Percentiles rank a stretch among this genome's conserved stretches.
Evolutionary conservation across 2,797 vertebrate species (phyloP).

Genomic region (Pangasius djambal): DNA sequence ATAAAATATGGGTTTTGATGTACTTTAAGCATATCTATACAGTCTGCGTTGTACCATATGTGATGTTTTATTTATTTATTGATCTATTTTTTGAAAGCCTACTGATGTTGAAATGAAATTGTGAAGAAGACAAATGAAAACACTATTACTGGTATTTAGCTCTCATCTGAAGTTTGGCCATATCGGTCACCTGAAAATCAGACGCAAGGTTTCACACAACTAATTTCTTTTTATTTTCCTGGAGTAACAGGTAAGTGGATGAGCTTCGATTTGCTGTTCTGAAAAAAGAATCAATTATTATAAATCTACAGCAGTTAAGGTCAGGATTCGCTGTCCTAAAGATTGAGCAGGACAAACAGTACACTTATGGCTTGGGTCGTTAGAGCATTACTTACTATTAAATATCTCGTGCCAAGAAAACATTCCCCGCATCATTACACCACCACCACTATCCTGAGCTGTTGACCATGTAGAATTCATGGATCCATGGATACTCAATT

Average conservation of each 20-base stretch:
- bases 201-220: not conserved
- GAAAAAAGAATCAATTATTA: not conserved
- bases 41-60: conserved; percentile 35
- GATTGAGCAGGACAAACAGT: not conserved
- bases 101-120: not conserved
- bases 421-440: not conserved
- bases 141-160: too few relatives aligned
- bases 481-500: not conserved
- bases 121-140: not conserved
- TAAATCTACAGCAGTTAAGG: not conserved
- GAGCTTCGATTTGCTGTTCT: not conserved
- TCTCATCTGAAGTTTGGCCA: not conserved
- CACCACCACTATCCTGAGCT: not conserved
- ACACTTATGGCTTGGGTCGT: not conserved
- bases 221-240: not conserved
- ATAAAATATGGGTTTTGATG: conserved; percentile 99
- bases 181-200: not conserved
- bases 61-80: not conserved
- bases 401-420: not conserved
- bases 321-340: not conserved
- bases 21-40: conserved; percentile 76
- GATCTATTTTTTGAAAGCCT: not conserved
- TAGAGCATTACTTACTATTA: not conserved
- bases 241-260: not conserved
- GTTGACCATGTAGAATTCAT: not conserved